Base-by-base conservation (phyloP, 2,113 vertebrate genomes). In the Syrmaticus mikado region DNA sequence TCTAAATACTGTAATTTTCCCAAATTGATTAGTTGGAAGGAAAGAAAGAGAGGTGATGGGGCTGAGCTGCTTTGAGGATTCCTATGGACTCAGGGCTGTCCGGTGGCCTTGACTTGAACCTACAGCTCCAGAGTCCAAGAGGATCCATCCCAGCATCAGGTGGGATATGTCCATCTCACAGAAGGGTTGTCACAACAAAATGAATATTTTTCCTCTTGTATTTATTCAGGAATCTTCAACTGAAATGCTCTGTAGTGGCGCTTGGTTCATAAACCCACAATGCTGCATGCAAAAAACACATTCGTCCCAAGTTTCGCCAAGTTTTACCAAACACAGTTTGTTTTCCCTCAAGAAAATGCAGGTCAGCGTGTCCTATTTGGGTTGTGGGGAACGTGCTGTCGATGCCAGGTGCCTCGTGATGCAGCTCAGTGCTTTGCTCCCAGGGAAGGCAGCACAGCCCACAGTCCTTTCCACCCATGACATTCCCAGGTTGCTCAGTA, bases 1-100 rank as follows among this genome's bases (percentile, higher is more conserved):
- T 77, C 87, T 67, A 85, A 94, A 91, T 67, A 46, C 85, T 46
- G 68, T 38, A 50, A 77, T 71, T 94, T 91, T 83, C 76, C 68
- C 76, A 87, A 85, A 91, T 27, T 87, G 79, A 90, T 95, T 83
- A 74, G 28, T 48, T 38, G 11, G 78, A 50, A 89, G 71, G 87
- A 79, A 84, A n/a, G 58, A 45, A 72, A 73, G 60, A 62, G 53
- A 76, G 43, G 53, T 40, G 34, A 32, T 16, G 21, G 67, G 8
- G 19, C 0, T 34, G 81, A 57, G 46, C 57, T 89, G 70, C 28
- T 84, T 27, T 82, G 74, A 48, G 81, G 46, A 21, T 48, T 11
- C 20, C 28, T 66, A 6, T 10, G 13, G 8, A 4, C 28, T 21
- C 52, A 17, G 65, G 71, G 66, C 57, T 71, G 32, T 50, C 21